Conservation (phyloP, 2,888 invertebrate genomes). For the Candidula unifasciata region DNA sequence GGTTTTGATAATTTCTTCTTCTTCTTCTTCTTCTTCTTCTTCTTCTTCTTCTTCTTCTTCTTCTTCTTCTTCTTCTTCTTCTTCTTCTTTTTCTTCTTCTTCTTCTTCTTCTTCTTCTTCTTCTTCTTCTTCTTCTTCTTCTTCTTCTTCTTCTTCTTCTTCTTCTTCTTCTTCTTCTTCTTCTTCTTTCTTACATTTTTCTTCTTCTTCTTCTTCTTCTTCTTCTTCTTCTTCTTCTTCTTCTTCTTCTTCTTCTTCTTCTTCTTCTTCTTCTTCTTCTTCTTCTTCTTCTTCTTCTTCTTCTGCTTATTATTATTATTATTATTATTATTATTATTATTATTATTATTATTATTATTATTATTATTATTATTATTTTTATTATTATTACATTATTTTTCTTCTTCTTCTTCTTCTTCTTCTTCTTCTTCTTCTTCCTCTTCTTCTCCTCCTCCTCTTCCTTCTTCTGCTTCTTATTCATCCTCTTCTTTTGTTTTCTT, state of each 20-base stretch:
- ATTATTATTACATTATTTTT: background rate
- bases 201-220: slow-evolving; percentile 28
- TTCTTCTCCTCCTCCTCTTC: background rate
- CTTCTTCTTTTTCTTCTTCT: background rate
- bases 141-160: background rate
- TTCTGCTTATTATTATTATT: background rate
- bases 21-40: background rate
- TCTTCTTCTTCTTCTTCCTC: background rate
- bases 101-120: background rate
- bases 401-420: too few relatives aligned
- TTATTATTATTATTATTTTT: background rate
- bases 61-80: background rate
- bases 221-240: background rate
- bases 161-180: slow-evolving; percentile 41
- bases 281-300: background rate
- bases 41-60: background rate
- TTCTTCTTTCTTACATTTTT: slow-evolving; percentile 16
- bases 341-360: background rate
- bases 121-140: slow-evolving; percentile 32
- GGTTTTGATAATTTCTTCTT: background rate
- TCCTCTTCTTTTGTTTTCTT: too few relatives aligned
- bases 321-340: background rate
- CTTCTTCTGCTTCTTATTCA: too few relatives aligned
- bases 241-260: background rate
- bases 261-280: background rate